A percentile compares a stretch with the other conserved stretches of the same genome.
Evolutionary conservation across 2,888 invertebrate genomes (phyloP).

Genomic region (Nebria brevicollis): DNA sequence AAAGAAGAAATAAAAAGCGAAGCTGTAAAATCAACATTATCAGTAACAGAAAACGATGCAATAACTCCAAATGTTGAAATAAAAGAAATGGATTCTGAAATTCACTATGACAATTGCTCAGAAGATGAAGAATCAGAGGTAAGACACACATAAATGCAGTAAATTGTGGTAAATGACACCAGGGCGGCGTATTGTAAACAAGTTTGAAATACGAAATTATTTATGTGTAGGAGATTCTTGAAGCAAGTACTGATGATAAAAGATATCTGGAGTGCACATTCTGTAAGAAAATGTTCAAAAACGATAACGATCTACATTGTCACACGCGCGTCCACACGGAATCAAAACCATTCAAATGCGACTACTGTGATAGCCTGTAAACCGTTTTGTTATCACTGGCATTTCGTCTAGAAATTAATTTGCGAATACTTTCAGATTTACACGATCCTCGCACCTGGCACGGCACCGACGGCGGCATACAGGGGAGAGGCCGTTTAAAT

Average conservation of each 20-base stretch:
- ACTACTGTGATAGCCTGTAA: slow-evolving; percentile 47
- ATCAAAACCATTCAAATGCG: slow-evolving; percentile 51
- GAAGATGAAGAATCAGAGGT: slow-evolving; percentile 22
- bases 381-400: background rate
- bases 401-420: background rate
- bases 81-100: slow-evolving; percentile 28
- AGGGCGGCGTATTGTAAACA: too few species aligned
- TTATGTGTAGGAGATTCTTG: background rate
- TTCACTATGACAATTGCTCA: slow-evolving; percentile 1
- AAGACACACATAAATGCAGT: background rate
- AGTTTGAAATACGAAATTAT: background rate
- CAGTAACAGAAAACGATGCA: slow-evolving; percentile 8
- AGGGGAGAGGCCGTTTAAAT: slow-evolving; percentile 49
- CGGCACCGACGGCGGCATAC: slow-evolving; percentile 68
- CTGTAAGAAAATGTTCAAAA: slow-evolving; percentile 49
- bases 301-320: slow-evolving; percentile 48
- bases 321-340: slow-evolving; percentile 50
- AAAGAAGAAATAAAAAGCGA: slow-evolving; percentile 15
- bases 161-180: background rate
- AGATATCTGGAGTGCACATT: slow-evolving; percentile 32
- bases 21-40: slow-evolving; percentile 9
- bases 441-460: slow-evolving; percentile 71
- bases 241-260: background rate
- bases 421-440: slow-evolving; percentile 62
- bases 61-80: slow-evolving; percentile 21